Conservation (phyloP, 1,140 invertebrate genomes). For the Diorhabda sublineata region DNA sequence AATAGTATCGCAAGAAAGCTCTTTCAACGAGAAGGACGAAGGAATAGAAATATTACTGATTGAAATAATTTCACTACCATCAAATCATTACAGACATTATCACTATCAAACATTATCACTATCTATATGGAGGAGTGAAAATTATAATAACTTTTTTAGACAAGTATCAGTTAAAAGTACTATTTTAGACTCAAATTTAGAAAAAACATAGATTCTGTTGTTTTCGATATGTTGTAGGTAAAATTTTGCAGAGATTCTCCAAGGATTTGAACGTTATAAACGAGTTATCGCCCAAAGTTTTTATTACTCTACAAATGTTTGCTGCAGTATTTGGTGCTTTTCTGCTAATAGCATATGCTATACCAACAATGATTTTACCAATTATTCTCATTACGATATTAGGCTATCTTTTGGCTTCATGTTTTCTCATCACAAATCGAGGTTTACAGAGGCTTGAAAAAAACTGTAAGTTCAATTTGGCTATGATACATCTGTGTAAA, state of each 20-base stretch:
- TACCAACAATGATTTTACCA: slow-evolving; percentile 69
- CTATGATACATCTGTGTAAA: not conserved
- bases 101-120: too few species aligned
- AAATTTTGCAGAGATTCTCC: slow-evolving; percentile 71
- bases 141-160: too few species aligned
- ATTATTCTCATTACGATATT: slow-evolving; percentile 50
- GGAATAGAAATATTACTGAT: too few species aligned
- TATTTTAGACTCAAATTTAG: too few species aligned
- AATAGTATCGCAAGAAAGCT: too few species aligned
- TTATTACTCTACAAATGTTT: slow-evolving; percentile 72
- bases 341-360: slow-evolving; percentile 67
- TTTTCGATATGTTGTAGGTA: slow-evolving; percentile 32
- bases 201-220: not conserved
- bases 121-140: too few species aligned
- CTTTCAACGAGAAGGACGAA: too few species aligned
- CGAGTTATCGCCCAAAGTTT: slow-evolving; percentile 67
- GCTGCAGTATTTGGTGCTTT: slow-evolving; percentile 50
- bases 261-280: slow-evolving; percentile 80
- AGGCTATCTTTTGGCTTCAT: slow-evolving; percentile 60
- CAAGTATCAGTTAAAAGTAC: too few species aligned
- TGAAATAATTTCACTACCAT: too few species aligned
- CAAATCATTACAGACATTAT: too few species aligned
- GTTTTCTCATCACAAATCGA: slow-evolving; percentile 74
- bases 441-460: slow-evolving; percentile 85
- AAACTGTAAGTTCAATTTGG: slow-evolving; percentile 39